These are phyloP conservation scores for Lates calcarifer DNA, from an alignment of 2,113 vertebrate genomes.

Conservation along the genomic window DNA sequence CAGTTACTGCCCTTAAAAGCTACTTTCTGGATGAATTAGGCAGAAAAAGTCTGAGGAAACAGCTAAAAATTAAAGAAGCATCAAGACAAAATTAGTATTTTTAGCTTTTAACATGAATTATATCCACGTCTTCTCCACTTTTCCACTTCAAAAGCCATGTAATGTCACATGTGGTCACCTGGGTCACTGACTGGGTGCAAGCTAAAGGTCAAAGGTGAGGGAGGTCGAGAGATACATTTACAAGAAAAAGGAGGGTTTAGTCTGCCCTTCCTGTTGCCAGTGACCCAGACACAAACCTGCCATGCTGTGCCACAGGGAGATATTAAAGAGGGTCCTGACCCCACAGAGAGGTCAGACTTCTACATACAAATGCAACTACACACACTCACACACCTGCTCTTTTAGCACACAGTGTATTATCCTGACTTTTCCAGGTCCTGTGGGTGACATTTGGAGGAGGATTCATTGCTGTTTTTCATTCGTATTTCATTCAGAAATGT, in stretches of 20 bases:
- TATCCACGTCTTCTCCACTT: background rate
- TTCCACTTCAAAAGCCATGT: constrained; percentile 3
- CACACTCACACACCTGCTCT: constrained; percentile 46
- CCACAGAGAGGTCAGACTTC: background rate
- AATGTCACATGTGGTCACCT: constrained; percentile 31
- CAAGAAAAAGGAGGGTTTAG: background rate
- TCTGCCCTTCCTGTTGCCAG: constrained; percentile 21
- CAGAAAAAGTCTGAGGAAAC: background rate
- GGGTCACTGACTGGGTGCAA: background rate
- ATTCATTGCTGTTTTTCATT: constrained; percentile 31
- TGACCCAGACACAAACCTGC: constrained; percentile 25
- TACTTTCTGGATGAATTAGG: background rate
- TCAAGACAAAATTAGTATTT: background rate
- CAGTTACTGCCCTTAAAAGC: background rate
- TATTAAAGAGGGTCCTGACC: constrained; percentile 16
- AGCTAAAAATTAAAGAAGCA: background rate
- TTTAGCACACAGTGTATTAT: constrained; percentile 28
- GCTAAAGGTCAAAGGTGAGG: constrained; percentile 15
- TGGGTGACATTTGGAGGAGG: constrained; percentile 35
- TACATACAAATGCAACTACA: background rate
- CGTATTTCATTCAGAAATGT: constrained; percentile 24
- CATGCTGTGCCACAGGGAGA: constrained; percentile 19
- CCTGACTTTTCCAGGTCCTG: background rate
- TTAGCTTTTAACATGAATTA: background rate
- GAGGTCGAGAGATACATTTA: constrained; percentile 32